Conservation (phyloP, 2,797 vertebrate genomes). For the Basileuterus tristriatus region DNA sequence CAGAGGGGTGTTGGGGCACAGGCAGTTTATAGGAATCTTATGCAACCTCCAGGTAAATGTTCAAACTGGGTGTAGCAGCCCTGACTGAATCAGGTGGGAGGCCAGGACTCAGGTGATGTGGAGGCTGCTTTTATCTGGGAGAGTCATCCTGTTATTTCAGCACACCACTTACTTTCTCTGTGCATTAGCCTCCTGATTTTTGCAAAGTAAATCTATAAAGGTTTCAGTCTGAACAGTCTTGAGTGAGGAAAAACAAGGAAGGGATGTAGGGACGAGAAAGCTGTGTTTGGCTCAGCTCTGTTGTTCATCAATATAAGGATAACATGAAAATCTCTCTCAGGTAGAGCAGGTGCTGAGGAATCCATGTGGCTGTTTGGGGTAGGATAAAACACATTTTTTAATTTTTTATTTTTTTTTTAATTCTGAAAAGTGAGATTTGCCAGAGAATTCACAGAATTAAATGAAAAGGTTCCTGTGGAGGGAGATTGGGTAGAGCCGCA, state of each 20-base stretch:
- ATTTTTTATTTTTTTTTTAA: background rate
- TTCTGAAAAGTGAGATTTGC: background rate
- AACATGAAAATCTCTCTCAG: fast-evolving
- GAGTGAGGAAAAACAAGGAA: background rate
- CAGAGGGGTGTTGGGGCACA: background rate
- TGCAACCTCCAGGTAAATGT: background rate
- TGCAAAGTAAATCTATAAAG: background rate
- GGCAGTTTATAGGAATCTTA: background rate
- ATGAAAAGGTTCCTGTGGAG: background rate
- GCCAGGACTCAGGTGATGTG: fast-evolving
- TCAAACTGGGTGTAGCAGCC: background rate
- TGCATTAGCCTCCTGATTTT: background rate
- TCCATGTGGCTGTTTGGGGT: background rate
- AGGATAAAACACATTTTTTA: background rate
- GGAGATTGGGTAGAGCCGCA: fast-evolving
- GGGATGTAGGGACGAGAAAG: background rate
- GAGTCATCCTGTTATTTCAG: background rate
- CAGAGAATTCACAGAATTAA: background rate
- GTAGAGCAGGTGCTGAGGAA: background rate
- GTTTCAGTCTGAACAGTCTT: background rate
- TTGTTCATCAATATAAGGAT: background rate
- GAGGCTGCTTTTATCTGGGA: background rate
- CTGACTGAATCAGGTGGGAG: background rate
- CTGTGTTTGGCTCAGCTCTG: background rate
- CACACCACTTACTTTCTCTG: background rate